Percentiles rank a stretch among this genome's conserved stretches.
Evolutionary conservation across 92 coral and sea anemone genomes (phyloP).

Genomic region (Zoanthus gigantus): DNA sequence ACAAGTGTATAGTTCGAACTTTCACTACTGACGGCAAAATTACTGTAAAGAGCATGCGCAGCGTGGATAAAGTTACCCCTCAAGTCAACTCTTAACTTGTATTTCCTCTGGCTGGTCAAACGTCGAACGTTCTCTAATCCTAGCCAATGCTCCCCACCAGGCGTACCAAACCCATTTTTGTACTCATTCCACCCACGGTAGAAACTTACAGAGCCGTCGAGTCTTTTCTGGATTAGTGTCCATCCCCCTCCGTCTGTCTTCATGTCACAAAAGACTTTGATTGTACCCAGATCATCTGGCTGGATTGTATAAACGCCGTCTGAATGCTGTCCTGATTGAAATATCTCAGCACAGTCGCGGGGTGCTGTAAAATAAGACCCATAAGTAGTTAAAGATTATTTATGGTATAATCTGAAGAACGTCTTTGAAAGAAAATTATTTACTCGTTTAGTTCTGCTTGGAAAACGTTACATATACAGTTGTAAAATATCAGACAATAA

Average conservation of each 20-base stretch:
- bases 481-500: too few relatives aligned
- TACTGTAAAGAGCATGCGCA: constrained; percentile 62
- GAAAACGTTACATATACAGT: too few relatives aligned
- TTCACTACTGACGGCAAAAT: constrained; percentile 54
- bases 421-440: too few relatives aligned
- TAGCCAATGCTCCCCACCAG: constrained; percentile 49
- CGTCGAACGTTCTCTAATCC: constrained; percentile 66
- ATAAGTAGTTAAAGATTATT: background rate
- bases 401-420: too few relatives aligned
- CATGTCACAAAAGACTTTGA: constrained; percentile 88
- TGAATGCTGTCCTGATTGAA: constrained; percentile 64
- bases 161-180: constrained; percentile 54
- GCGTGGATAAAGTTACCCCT: constrained; percentile 50
- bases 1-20: constrained; percentile 54
- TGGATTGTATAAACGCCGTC: constrained; percentile 74
- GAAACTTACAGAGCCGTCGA: constrained; percentile 73
- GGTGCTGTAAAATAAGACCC: background rate
- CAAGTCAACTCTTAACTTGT: constrained; percentile 60
- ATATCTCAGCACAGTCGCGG: constrained; percentile 72
- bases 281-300: constrained; percentile 72
- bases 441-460: too few relatives aligned
- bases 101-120: constrained; percentile 54
- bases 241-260: constrained; percentile 84
- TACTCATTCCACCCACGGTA: constrained; percentile 75
- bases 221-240: constrained; percentile 81